phyloP scores from a whole-genome alignment of 2,888 invertebrate species.

The Campaea margaritaria region DNA sequence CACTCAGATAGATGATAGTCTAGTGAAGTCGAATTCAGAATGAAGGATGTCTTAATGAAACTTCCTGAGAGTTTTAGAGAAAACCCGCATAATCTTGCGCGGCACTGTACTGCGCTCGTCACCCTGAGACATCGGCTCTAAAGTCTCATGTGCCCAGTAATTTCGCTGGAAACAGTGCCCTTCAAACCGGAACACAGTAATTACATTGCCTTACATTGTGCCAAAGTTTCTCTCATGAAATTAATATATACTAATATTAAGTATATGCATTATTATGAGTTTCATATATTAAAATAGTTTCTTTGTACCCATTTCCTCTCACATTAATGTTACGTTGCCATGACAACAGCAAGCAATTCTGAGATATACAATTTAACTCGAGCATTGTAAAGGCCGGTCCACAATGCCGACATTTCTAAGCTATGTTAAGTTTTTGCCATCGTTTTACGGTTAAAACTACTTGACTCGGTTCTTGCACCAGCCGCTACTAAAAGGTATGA shows the following conservation, averaged over 20 bases:
- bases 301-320: neutral
- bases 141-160: too few relatives aligned
- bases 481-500: conserved; percentile 49
- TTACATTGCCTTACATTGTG: too few relatives aligned
- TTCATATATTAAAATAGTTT: neutral
- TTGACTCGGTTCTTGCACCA: conserved; percentile 56
- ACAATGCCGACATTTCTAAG: conserved; percentile 50
- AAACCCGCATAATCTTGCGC: neutral
- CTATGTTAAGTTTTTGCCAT: conserved; percentile 62
- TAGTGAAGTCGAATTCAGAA: too few relatives aligned
- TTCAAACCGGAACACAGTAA: too few relatives aligned
- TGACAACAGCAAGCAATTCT: conserved; percentile 14
- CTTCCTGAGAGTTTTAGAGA: neutral
- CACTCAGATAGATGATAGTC: too few relatives aligned
- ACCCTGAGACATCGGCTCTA: too few relatives aligned
- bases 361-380: conserved; percentile 28
- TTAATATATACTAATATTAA: too few relatives aligned
- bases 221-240: too few relatives aligned
- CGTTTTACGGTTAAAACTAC: conserved; percentile 62
- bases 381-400: conserved; percentile 28
- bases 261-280: too few relatives aligned
- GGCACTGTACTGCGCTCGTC: too few relatives aligned
- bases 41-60: too few relatives aligned
- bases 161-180: too few relatives aligned
- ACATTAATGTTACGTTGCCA: conserved; percentile 16